These are phyloP conservation scores for Eueremaeus valkanovi DNA, from an alignment of 2,888 invertebrate species.

Conservation along the genomic window DNA sequence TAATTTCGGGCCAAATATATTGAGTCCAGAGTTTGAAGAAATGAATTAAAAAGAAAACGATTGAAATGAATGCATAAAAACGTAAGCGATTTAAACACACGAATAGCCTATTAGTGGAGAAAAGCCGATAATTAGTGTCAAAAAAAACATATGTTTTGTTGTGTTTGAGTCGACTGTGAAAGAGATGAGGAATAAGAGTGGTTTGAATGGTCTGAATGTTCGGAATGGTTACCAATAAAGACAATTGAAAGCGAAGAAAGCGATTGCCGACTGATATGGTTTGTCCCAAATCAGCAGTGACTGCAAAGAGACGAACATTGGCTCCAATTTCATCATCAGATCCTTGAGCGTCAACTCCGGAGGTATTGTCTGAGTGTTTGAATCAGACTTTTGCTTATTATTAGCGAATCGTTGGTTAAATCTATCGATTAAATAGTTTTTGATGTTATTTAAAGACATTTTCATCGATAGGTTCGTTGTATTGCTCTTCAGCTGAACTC, in stretches of 20 bases:
- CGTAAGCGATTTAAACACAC: slow-evolving; percentile 44
- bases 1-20: slow-evolving; percentile 54
- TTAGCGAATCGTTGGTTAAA: not conserved
- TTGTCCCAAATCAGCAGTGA: slow-evolving; percentile 54
- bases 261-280: slow-evolving; percentile 51
- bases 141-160: not conserved
- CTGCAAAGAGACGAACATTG: slow-evolving; percentile 52
- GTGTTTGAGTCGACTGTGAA: no score
- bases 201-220: no score
- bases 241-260: slow-evolving; percentile 51
- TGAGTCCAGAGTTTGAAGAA: slow-evolving; percentile 52
- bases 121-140: no score
- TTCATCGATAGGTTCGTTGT: not conserved
- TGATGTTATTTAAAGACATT: not conserved
- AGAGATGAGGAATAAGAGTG: no score
- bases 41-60: slow-evolving; percentile 48
- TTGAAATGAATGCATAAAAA: slow-evolving; percentile 45
- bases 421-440: not conserved
- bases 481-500: not conserved
- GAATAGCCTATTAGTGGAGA: slow-evolving; percentile 44
- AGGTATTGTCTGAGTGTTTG: not conserved
- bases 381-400: not conserved
- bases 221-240: slow-evolving; percentile 52
- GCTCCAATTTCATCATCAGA: slow-evolving; percentile 48
- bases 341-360: slow-evolving; percentile 1